A percentile compares a stretch with the other conserved stretches of the same genome.
phyloP scores from a whole-genome alignment of 2,113 vertebrate species.

The Phalacrocorax pelagicus region DNA sequence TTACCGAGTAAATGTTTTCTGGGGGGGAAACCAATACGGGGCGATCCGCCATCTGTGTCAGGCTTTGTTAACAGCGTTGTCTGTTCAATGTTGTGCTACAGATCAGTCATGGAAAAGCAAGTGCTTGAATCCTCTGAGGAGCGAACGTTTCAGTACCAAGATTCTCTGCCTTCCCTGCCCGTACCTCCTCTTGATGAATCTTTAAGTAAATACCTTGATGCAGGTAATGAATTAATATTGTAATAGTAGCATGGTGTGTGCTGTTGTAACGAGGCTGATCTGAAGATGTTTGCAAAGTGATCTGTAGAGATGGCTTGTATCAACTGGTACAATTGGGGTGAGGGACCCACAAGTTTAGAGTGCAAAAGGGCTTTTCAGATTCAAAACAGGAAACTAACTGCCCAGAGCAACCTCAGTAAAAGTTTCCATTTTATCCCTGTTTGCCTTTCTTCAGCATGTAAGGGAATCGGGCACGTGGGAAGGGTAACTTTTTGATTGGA shows the following conservation, averaged over 20 bases:
- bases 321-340: background rate
- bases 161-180: constrained; percentile 85
- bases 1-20: background rate
- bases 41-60: background rate
- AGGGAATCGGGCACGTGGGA: background rate
- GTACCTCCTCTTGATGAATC: constrained; percentile 87
- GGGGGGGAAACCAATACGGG: too few species aligned
- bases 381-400: background rate
- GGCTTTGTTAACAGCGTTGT: background rate
- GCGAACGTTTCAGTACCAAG: constrained; percentile 90
- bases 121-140: constrained; percentile 79
- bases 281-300: background rate
- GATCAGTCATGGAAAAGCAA: constrained; percentile 82
- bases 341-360: background rate
- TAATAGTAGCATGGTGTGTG: rapidly evolving
- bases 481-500: background rate
- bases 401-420: background rate
- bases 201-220: constrained; percentile 88
- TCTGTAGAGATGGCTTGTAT: background rate
- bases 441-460: background rate
- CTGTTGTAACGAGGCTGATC: background rate
- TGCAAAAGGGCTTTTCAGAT: background rate
- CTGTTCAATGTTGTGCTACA: background rate
- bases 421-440: background rate
- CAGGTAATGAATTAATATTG: constrained; percentile 76